Percentiles rank a stretch among this genome's conserved stretches.
phyloP scores from a whole-genome alignment of 2,113 vertebrate genomes.

The Otus sunia region DNA sequence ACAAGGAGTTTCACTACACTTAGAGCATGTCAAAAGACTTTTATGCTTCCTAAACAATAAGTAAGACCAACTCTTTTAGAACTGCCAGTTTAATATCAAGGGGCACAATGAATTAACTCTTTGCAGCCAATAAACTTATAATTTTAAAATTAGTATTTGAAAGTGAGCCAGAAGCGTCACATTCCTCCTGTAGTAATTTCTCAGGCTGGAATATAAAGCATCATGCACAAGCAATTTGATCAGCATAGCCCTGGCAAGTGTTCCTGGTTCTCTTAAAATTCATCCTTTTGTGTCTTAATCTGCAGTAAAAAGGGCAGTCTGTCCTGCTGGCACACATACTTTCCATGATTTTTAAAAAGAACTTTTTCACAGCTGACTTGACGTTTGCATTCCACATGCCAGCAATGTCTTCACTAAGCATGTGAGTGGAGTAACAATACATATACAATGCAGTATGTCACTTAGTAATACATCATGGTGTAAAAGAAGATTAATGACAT shows the following conservation, averaged over 20 bases:
- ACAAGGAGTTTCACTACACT: neutral
- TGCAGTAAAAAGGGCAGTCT: conserved; percentile 57
- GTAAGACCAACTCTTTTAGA: conserved; percentile 15
- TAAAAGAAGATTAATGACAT: conserved; percentile 74
- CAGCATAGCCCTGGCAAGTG: conserved; percentile 15
- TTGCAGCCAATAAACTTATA: conserved; percentile 5
- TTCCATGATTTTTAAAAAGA: conserved; percentile 52
- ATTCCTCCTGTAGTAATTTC: conserved; percentile 18
- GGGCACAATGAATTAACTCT: conserved; percentile 62
- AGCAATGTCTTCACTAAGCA: conserved; percentile 29
- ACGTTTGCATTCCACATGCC: conserved; percentile 48
- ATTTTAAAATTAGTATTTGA: conserved; percentile 47
- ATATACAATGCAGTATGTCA: conserved; percentile 51
- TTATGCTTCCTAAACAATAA: neutral
- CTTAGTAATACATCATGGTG: conserved; percentile 64
- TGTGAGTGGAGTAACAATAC: conserved; percentile 68
- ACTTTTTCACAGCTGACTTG: conserved; percentile 57
- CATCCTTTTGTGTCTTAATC: conserved; percentile 58
- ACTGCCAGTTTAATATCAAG: neutral
- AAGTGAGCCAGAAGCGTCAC: conserved; percentile 39
- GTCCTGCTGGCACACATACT: conserved; percentile 22
- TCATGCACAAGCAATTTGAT: conserved; percentile 19
- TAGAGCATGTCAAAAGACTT: neutral
- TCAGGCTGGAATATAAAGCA: conserved; percentile 31
- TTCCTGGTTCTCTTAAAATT: conserved; percentile 28